Evolutionary conservation across 2,797 vertebrate species (phyloP), one percentile per base, ranked within the genome.

Genomic region (Channallabes apus): DNA sequence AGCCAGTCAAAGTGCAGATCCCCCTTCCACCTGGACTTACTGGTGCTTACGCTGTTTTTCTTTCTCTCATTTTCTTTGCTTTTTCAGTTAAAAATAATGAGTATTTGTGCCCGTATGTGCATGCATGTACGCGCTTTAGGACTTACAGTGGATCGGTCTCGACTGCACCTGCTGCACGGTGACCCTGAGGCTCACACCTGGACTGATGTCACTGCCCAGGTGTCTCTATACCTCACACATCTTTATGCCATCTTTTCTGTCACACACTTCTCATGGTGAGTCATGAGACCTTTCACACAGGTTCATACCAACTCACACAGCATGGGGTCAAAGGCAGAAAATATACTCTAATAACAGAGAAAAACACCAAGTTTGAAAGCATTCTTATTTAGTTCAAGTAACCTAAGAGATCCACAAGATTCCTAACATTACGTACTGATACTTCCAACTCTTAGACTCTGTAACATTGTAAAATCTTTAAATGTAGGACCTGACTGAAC

Each of bases 201-300:
- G 98, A 96, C 96, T 17, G 98, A 99, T 90, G 94, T 99, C 87
- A 99, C 98, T 0, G 86, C 93, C 4, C 95, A 98, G 87, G 97
- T 97, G 90, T 95, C 92, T n/a, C 93, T 99, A 87, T 93, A 95
- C 71, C 92, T 98, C 89, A 97, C 96, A 1, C 97, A 99, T 85
- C 90, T 98, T 65, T 99, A 97, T 8, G 97, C 96, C 0, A 88
- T 97, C 88, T 99, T 99, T 94, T 96, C 96, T 91, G 94, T 98
- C 88, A 96, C 95, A 4, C 96, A 96, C 91, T 99, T 99, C 92
- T 99, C 98, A 85, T 99, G 98, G 98, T 99, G 89, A 96, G 96
- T 77, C 35, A 41, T 32, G 62, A 51, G 18, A 11, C 17, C 51
- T 38, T 51, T 9, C 35, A 80, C 79, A 46, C 14, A 67, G 20